Evolutionary conservation across 2,113 vertebrate species (phyloP).

Genomic region (Python bivittatus): DNA sequence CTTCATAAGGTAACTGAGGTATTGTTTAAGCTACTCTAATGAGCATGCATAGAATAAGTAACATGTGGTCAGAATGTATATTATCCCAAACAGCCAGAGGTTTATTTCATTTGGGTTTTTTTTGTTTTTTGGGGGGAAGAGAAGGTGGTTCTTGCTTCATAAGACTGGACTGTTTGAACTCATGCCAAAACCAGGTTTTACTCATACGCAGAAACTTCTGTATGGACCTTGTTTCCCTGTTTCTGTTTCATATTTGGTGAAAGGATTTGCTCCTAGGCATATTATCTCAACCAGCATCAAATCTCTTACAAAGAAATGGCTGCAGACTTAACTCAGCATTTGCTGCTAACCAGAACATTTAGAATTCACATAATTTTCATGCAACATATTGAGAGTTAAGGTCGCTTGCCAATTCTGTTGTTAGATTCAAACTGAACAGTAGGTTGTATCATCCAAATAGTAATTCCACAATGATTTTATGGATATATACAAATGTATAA

Average conservation of each 20-base stretch:
- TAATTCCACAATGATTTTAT: constrained; percentile 47
- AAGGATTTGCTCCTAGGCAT: constrained; percentile 44
- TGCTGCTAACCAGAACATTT: constrained; percentile 56
- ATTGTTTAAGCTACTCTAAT: not conserved
- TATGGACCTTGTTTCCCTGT: constrained; percentile 20
- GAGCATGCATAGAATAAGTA: not conserved
- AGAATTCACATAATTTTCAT: constrained; percentile 70
- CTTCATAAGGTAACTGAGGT: not conserved
- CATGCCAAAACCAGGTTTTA: constrained; percentile 56
- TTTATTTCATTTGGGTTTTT: constrained; percentile 26
- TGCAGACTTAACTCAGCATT: constrained; percentile 63
- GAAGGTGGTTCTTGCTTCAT: not conserved
- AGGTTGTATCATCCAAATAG: constrained; percentile 49
- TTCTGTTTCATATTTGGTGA: constrained; percentile 70
- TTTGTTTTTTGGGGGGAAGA: not conserved
- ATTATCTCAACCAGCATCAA: constrained; percentile 55
- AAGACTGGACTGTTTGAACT: constrained; percentile 54
- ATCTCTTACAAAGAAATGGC: constrained; percentile 70
- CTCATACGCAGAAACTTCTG: constrained; percentile 55
- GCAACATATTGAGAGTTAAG: constrained; percentile 64
- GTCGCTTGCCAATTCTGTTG: constrained; percentile 59
- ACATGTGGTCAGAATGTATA: constrained; percentile 29
- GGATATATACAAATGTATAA: constrained; percentile 41
- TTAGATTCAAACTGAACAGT: constrained; percentile 46
- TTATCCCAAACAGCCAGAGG: constrained; percentile 12